Evolutionary conservation across 2,797 vertebrate species (phyloP).

Genomic region (Spea hammondii): DNA sequence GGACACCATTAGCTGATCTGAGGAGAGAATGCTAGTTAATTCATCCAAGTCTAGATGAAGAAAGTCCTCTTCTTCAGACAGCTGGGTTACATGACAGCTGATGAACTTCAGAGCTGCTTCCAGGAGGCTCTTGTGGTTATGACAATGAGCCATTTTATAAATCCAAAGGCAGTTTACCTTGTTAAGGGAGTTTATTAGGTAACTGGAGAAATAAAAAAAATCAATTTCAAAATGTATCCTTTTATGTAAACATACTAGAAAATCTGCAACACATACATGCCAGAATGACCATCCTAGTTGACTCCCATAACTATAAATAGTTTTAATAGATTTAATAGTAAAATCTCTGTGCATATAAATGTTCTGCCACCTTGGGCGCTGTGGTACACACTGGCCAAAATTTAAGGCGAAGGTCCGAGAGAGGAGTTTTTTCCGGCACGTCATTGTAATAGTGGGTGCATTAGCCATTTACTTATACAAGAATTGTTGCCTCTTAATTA

Average conservation of each 20-base stretch:
- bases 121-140: conserved; percentile 77
- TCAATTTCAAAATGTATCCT: background rate
- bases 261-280: too few species aligned
- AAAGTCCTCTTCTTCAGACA: conserved; percentile 77
- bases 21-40: conserved; percentile 74
- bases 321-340: too few species aligned
- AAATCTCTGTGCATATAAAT: too few species aligned
- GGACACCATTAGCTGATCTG: conserved; percentile 75
- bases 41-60: conserved; percentile 75
- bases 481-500: too few species aligned
- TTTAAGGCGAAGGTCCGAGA: too few species aligned
- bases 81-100: conserved; percentile 75
- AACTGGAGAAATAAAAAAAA: conserved; percentile 56
- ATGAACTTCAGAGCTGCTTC: conserved; percentile 74
- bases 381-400: too few species aligned
- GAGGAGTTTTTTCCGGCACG: too few species aligned
- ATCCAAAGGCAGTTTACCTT: conserved; percentile 80
- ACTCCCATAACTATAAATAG: too few species aligned
- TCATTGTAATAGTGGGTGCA: too few species aligned
- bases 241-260: background rate
- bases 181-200: conserved; percentile 73
- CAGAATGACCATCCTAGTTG: too few species aligned
- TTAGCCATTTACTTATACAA: too few species aligned
- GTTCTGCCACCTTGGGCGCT: too few species aligned
- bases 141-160: conserved; percentile 78